Base-by-base conservation (phyloP, 2,797 vertebrate species). In the Dermochelys coriacea region DNA sequence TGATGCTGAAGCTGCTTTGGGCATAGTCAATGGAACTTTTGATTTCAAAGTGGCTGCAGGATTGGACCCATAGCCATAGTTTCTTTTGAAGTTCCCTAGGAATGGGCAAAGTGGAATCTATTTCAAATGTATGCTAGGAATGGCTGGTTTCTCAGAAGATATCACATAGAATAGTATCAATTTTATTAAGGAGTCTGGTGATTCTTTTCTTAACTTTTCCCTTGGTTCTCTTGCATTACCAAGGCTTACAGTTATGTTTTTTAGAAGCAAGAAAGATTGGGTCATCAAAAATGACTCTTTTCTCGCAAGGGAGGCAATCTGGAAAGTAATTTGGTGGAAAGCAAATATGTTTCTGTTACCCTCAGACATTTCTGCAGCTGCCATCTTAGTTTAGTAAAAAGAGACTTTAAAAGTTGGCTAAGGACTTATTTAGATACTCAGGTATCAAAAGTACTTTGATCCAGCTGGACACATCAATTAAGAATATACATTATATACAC, bases 371-470 rank as follows among this genome's bases (percentile, higher is more conserved):
- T 93, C 91, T 82, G 87, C 14, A n/a, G 57, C 93, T 79, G 75
- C 93, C 88, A 87, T 41, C 41, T 84, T 87, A 64, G 55, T 91
- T 86, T 78, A 96, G 86, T 71, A 94, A 97, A 95, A 88, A 95
- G 88, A 95, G 95, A 88, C 93, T 93, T 88, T 77, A 71, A 93
- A 93, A 88, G 84, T 95, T 97, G 96, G 78, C 93, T 92, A 68
- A 97, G 94, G 93, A 95, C 93, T 95, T 96, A 83, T 93, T 95
- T 95, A 91, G 86, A 90, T 82, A 96, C 90, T 91, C 82, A 93
- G 86, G 94, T 95, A 95, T 51, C 79, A 88, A 79, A 82, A 93
- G 85, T 88, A 85, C 57, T 94, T 91, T 78, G 78, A 82, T 27
- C 92, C 81, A 86, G 78, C 84, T 88, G 95, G 93, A 52, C 93